Evolutionary conservation across 2,888 invertebrate species (phyloP), one percentile per base, ranked within the genome.

Genomic region (Acholoe squamosa): DNA sequence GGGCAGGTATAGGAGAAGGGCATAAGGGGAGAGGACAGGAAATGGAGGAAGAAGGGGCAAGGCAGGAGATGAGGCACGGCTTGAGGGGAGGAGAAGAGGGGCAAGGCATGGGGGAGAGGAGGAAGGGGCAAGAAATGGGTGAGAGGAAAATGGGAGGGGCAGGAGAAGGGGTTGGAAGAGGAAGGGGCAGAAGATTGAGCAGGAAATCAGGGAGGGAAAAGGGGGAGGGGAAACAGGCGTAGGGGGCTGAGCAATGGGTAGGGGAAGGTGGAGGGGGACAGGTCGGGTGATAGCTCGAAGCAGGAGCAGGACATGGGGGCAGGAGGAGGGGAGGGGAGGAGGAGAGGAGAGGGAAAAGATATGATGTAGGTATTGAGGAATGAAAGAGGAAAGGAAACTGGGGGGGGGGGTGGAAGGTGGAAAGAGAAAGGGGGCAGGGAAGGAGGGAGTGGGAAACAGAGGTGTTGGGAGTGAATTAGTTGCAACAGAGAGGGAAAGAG

Each of bases 21-120:
- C n/a, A n/a, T n/a, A n/a, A n/a, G n/a, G n/a, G n/a, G n/a, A n/a
- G n/a, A n/a, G n/a, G n/a, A n/a, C n/a, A n/a, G n/a, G n/a, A n/a
- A n/a, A n/a, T 22, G 52, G 25, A 5, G 86, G 25, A 54, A 19
- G 28, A 19, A 54, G 43, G 54, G 28, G 28, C 52, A 54, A 52
- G 86, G 86, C n/a, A 52, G 86, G 28, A 54, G 28, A 25, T 19
- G 52, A 86, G 86, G 54, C n/a, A n/a, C n/a, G n/a, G n/a, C n/a
- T n/a, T n/a, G n/a, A n/a, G n/a, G n/a, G n/a, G n/a, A n/a, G n/a
- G n/a, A n/a, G n/a, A n/a, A n/a, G n/a, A n/a, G n/a, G n/a, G n/a
- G n/a, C n/a, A n/a, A n/a, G n/a, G n/a, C n/a, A n/a, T n/a, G n/a
- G n/a, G n/a, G n/a, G n/a, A n/a, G n/a, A n/a, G n/a, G n/a, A n/a